Conservation (phyloP, 2,797 vertebrate genomes). For the Antrozous pallidus region DNA sequence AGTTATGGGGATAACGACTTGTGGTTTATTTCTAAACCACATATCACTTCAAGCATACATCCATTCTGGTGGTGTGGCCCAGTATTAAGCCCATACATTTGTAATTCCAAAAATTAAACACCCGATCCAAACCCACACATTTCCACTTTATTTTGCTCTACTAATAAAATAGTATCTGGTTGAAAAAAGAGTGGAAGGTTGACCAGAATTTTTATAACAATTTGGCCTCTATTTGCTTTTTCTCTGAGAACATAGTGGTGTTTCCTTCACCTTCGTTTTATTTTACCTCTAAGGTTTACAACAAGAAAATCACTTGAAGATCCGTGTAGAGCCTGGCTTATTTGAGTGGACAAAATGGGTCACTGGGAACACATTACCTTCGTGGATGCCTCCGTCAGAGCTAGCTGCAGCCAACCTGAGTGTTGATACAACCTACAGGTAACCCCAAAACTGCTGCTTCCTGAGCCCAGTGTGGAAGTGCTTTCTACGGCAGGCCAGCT, state of each 20-base stretch:
- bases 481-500: background rate
- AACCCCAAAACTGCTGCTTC: background rate
- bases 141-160: background rate
- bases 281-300: constrained; percentile 89
- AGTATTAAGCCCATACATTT: background rate
- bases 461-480: background rate
- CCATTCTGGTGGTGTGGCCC: background rate
- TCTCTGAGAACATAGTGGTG: background rate
- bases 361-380: constrained; percentile 90
- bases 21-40: background rate
- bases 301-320: constrained; percentile 93
- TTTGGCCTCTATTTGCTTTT: background rate
- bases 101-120: background rate
- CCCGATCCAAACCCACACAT: background rate
- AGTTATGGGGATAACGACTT: background rate
- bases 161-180: background rate
- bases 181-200: background rate
- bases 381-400: constrained; percentile 92
- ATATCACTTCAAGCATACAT: background rate
- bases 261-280: background rate
- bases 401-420: constrained; percentile 92
- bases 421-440: constrained; percentile 99
- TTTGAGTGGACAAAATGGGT: constrained; percentile 99
- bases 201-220: background rate
- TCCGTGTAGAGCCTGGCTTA: constrained; percentile 94